Evolutionary conservation across 2,888 invertebrate species (phyloP), one percentile per base, ranked within the genome.

Genomic region (Dyspetes luteomarginatus): DNA sequence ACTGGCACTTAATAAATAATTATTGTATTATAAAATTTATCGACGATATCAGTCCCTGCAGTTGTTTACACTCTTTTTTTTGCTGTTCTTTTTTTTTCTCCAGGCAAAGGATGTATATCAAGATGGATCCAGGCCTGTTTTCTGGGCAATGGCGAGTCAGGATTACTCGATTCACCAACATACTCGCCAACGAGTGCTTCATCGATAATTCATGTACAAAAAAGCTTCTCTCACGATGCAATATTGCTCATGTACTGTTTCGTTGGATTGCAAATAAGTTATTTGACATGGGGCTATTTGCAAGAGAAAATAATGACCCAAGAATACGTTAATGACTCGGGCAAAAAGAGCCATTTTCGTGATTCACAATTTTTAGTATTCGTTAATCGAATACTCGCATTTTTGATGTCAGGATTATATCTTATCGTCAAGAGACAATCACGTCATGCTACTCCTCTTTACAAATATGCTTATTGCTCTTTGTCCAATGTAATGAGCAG

Each of bases 251-350:
- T 94, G 0, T 95, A 97, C 91, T 99, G 98, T 92, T 97, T 98
- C 91, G 92, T 94, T 7, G 98, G 99, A 0, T 94, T 99, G 7
- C 98, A 98, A 95, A 93, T 95, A 3, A 96, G 98, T 45, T 99
- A 98, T 90, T 93, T 99, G 26, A 96, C 97, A 76, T 99, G 99
- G 99, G 99, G 99, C 4, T 94, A 99, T 81, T 93, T 99, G 81
- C 99, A 99, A 92, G 99, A 99, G 93, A 97, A 98, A 93, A 97
- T 99, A 76, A 99, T 99, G 98, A 99, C 99, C 0, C 95, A 95
- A 93, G 94, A 93, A 87, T 97, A 97, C 91, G 93, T 92, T 36
- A 94, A 95, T 92, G 88, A 93, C 0, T 93, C 93, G 83, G 96
- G 96, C 15, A 94, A 94, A 78, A 92, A 93, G 79, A 94, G 94